Base-by-base conservation (phyloP, 37 sponge, comb jelly and placozoan genomes). In the Ephydatia muelleri region DNA sequence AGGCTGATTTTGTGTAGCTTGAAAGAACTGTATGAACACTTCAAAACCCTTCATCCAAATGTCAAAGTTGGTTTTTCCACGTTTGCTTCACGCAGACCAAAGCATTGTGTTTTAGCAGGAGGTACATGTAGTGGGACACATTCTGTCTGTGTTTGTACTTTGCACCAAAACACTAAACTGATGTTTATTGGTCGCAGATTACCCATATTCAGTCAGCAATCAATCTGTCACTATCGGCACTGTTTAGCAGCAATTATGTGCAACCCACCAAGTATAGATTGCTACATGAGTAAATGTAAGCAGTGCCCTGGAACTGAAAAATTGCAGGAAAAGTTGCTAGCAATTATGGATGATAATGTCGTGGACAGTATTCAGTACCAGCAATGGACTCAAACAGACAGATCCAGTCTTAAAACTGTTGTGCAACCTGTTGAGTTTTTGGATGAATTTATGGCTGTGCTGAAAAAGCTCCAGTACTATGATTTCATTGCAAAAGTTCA, bases 131-230 rank as follows among this genome's bases (percentile, higher is more conserved):
- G 76, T 73, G 84, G 76, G 43, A 83, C 84, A 25, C 84, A 83
- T 68, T 43, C 84, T 83, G 84, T 83, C 8, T 83, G 84, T 83
- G 84, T 83, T 23, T 73, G 84, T 25, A 74, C 76, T 38, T 75
- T 75, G 26, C 84, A 83, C 75, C 84, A 83, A 36, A 83, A 83
- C 48, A 66, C 47, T 33, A 83, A 74, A 65, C 66, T 83, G 26
- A 73, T 83, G 68, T 29, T 83, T 33, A 22, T 34, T 34, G 80
- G 87, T 75, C 33, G 25, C 34, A 80, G 57, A 70, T 21, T 81
- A 39, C 48, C 28, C 32, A 81, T 12, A 12, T 38, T 12, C 26
- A 70, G 32, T 33, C 82, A 36, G 37, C 23, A 32, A 47, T 38
- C 25, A 49, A 47, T 43, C 49, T 12, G 27, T 49, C 27, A 43